Evolutionary conservation across 1,140 invertebrate genomes (phyloP).

Genomic region (Microplitis mediator): DNA sequence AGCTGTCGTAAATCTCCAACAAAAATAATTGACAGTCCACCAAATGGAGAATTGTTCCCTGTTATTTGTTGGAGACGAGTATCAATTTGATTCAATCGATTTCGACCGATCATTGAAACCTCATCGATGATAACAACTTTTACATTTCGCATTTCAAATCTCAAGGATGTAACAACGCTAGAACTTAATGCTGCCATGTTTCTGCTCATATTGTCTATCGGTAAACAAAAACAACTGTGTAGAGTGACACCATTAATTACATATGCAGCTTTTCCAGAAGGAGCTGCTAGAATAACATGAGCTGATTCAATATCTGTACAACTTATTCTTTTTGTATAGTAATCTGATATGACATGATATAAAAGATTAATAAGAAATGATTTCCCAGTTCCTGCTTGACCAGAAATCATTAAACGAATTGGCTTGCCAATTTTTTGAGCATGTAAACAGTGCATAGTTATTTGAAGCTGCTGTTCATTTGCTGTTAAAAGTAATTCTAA

Average conservation of each 20-base stretch:
- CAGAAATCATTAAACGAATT: constrained; percentile 1
- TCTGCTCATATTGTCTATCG: constrained; percentile 32
- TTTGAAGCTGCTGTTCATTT: constrained; percentile 16
- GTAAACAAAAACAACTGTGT: constrained; percentile 47
- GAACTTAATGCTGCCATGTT: constrained; percentile 22
- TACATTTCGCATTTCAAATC: constrained; percentile 32
- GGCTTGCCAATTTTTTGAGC: constrained; percentile 1
- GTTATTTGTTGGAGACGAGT: too few relatives aligned
- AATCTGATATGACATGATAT: too few relatives aligned
- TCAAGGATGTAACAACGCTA: constrained; percentile 34
- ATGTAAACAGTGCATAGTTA: constrained; percentile 14
- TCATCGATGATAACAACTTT: too few relatives aligned
- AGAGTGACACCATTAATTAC: constrained; percentile 46
- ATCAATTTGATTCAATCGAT: too few relatives aligned
- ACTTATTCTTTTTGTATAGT: not conserved
- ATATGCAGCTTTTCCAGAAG: constrained; percentile 51
- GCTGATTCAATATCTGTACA: constrained; percentile 25
- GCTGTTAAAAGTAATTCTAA: constrained; percentile 6
- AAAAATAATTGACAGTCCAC: too few relatives aligned
- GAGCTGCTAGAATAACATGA: constrained; percentile 42
- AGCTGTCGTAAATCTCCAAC: too few relatives aligned
- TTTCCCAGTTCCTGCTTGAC: too few relatives aligned
- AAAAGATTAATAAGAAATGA: constrained; percentile 4
- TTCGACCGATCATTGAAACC: too few relatives aligned
- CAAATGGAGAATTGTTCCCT: too few relatives aligned